These are phyloP conservation scores for Vanessa tameamea DNA, from an alignment of 1,140 invertebrate genomes.

Conservation along the genomic window DNA sequence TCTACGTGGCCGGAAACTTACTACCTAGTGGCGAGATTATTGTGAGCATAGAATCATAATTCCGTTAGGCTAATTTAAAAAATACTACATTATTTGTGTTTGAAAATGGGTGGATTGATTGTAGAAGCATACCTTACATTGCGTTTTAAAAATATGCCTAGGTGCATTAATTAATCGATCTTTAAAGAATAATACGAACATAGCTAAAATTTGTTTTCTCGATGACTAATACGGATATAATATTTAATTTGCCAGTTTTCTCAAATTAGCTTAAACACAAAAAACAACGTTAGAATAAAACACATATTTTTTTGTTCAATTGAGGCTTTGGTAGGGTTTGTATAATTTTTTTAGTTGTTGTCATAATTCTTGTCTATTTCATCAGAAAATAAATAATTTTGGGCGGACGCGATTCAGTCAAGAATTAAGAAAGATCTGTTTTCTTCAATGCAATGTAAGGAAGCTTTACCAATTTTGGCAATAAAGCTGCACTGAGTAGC, in stretches of 20 bases:
- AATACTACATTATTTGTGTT: conserved; percentile 23
- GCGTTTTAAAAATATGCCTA: conserved; percentile 11
- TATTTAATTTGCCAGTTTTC: too few relatives aligned
- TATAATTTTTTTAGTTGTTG: too few relatives aligned
- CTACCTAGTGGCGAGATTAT: conserved; percentile 63
- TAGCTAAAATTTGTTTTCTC: too few relatives aligned
- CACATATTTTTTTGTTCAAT: not conserved
- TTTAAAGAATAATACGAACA: too few relatives aligned
- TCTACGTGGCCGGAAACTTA: conserved; percentile 62
- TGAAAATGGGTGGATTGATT: conserved; percentile 42
- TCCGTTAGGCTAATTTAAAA: conserved; percentile 18
- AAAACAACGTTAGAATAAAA: too few relatives aligned
- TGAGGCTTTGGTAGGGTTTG: not conserved
- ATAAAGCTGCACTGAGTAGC: conserved; percentile 23
- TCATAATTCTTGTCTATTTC: not conserved
- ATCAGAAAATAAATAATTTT: not conserved
- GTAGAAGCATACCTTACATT: conserved; percentile 5
- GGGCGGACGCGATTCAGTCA: conserved; percentile 6
- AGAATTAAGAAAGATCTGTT: not conserved
- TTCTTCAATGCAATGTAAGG: conserved; percentile 25
- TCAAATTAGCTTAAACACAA: too few relatives aligned
- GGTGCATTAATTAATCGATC: not conserved
- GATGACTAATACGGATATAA: too few relatives aligned
- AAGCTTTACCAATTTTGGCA: conserved; percentile 17
- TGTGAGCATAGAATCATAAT: conserved; percentile 48